phyloP scores from a whole-genome alignment of 1,140 invertebrate species.

The Euwallacea similis region DNA sequence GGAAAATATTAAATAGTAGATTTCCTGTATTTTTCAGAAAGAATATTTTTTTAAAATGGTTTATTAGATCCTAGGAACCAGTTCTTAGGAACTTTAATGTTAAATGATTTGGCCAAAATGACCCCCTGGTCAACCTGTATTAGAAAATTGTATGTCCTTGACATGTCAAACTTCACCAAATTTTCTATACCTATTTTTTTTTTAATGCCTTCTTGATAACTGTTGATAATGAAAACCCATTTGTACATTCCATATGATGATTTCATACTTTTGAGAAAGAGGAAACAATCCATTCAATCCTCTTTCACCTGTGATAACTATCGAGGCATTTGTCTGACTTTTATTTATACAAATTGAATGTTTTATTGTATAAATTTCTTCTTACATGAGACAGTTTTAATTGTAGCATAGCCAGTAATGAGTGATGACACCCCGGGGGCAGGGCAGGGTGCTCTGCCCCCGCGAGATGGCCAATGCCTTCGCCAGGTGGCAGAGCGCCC shows the following conservation, averaged over 20 bases:
- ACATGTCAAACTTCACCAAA: too few species aligned
- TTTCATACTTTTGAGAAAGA: slow-evolving; percentile 1
- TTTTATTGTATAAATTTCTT: background rate
- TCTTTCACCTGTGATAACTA: slow-evolving; percentile 20
- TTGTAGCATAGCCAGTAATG: slow-evolving; percentile 48
- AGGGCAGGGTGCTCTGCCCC: slow-evolving; percentile 53
- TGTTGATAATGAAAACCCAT: too few species aligned
- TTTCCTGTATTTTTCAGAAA: too few species aligned
- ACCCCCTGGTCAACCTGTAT: too few species aligned
- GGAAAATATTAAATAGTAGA: too few species aligned
- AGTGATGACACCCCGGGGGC: slow-evolving; percentile 54
- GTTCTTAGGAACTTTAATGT: too few species aligned
- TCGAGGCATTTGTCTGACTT: slow-evolving; percentile 30
- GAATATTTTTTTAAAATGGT: too few species aligned
- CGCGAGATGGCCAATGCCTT: slow-evolving; percentile 47
- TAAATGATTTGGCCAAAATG: too few species aligned
- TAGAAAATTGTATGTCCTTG: too few species aligned
- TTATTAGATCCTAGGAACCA: too few species aligned
- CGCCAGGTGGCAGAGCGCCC: slow-evolving; percentile 48
- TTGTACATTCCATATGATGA: slow-evolving; percentile 16
- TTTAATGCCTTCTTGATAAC: too few species aligned
- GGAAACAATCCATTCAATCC: slow-evolving; percentile 16
- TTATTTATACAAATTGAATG: background rate
- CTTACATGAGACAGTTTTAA: background rate
- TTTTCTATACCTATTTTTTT: too few species aligned